Conservation (phyloP, 2,113 vertebrate genomes). For the Pituophis catenifer region DNA sequence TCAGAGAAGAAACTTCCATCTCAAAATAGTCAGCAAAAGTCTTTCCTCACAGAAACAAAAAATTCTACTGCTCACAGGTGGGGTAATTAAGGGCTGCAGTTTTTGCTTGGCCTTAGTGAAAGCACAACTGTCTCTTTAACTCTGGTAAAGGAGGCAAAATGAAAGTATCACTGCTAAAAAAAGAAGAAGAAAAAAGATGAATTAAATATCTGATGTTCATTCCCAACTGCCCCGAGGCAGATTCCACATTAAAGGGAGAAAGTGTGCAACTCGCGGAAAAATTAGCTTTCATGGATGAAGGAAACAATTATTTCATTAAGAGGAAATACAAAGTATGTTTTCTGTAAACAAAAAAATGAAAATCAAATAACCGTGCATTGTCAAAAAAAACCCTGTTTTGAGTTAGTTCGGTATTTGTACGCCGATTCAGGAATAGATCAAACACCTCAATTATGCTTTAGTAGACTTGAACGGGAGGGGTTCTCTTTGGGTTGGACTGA, state of each 20-base stretch:
- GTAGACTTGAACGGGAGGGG: neutral
- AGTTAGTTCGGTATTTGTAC: neutral
- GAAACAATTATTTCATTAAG: conserved; percentile 51
- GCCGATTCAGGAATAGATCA: conserved; percentile 5
- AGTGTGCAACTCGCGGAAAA: neutral
- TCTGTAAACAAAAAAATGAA: neutral
- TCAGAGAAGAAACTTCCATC: neutral
- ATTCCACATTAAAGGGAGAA: conserved; percentile 1
- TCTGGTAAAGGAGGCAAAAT: neutral
- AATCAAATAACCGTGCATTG: conserved; percentile 4
- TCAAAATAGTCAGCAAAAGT: neutral
- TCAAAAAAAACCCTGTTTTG: conserved; percentile 31
- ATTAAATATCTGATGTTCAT: conserved; percentile 14
- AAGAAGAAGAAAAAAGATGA: neutral
- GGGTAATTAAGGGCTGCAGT: neutral
- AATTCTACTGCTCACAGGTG: neutral
- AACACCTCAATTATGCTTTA: neutral
- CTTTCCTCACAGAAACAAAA: neutral
- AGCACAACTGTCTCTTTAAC: neutral
- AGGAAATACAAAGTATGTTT: conserved; percentile 38
- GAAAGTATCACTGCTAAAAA: neutral
- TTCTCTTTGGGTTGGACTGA: neutral
- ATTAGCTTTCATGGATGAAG: neutral
- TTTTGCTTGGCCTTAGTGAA: neutral
- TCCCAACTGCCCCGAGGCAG: neutral